Base-by-base conservation (phyloP, 2,113 vertebrate species). In the Synchiropus splendidus region DNA sequence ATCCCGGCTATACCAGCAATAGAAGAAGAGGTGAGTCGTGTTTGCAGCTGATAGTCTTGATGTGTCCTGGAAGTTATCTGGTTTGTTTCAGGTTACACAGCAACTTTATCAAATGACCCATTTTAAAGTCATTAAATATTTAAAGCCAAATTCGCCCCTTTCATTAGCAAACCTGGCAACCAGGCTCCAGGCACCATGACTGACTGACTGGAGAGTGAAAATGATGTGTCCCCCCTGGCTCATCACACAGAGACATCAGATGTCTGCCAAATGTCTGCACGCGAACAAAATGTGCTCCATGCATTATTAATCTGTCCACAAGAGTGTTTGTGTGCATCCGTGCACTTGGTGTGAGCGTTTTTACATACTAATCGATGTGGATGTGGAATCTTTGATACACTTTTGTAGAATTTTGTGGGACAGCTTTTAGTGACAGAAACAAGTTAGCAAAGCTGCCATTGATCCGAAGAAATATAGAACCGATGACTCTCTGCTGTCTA, bases 201-300 rank as follows among this genome's bases (percentile, higher is more conserved):
- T 50, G 63, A 53, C 35, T 16, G 47, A 61, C 45, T 59, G 39
- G 31, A 61, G 48, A 61, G 62, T 67, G 59, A 59, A 45, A 54
- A 56, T 55, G 49, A 70, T 61, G 62, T 21, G 49, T 56, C 61
- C 68, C 64, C 52, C 17, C 61, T 62, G 71, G 71, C 71, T 64
- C 57, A 51, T 67, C 54, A 48, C 44, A 42, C 48, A 61, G 42
- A 66, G 40, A 52, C 66, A 65, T 72, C 61, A 61, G 52, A 59
- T 46, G 61, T 52, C 65, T 58, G 71, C 75, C 68, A 72, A 70
- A 72, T 60, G 51, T 61, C 69, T 60, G 70, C 54, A 48, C 53
- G 61, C 62, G 54, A 51, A 58, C 69, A 64, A 49, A 64, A 63
- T 61, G 56, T 63, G 66, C 63, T 18, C 53, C 14, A 62, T 79